Evolutionary conservation across 2,888 invertebrate genomes (phyloP), one percentile per base, ranked within the genome.

Genomic region (Coelopa pilipes): DNA sequence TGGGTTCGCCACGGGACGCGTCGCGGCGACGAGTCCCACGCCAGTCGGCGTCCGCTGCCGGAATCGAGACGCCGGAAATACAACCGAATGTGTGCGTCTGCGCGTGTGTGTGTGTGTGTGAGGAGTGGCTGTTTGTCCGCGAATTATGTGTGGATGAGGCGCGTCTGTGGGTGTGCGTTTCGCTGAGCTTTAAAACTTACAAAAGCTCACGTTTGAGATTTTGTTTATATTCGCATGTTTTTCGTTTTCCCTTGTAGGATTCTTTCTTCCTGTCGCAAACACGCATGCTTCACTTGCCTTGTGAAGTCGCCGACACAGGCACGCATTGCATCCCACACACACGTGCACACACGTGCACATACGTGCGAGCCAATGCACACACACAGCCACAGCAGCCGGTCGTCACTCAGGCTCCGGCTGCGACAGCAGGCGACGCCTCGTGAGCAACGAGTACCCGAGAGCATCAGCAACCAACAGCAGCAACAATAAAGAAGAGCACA

Each of bases 121-220:
- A 7, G 2, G 4, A 5, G 34, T 34, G 2, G 7, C 4, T 34
- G 34, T 34, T 34, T 34, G 34, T 7, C 34, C 7, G 34, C 34
- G 34, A 34, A 4, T 34, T 34, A 34, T 34, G 34, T 34, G 34
- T 2, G 34, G n/a, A n/a, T n/a, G n/a, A n/a, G n/a, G n/a, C n/a
- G n/a, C n/a, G 10, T 53, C 55, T 72, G n/a, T 57, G 15, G 24
- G 49, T 57, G 53, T 53, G 13, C n/a, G 10, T 53, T 53, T 53
- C n/a, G 53, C 49, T 49, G 66, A 49, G 49, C 66, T 66, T 11
- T 5, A 15, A 66, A 66, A 49, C 13, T 49, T 66, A 7, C 19
- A 19, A 49, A 47, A 47, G 66, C 49, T 47, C 47, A 66, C 46
- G 49, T 49, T 66, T 19, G n/a, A 66, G 21, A 66, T 66, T 47